Evolutionary conservation across 1,140 invertebrate species (phyloP).

Genomic region (Cydia amplana): DNA sequence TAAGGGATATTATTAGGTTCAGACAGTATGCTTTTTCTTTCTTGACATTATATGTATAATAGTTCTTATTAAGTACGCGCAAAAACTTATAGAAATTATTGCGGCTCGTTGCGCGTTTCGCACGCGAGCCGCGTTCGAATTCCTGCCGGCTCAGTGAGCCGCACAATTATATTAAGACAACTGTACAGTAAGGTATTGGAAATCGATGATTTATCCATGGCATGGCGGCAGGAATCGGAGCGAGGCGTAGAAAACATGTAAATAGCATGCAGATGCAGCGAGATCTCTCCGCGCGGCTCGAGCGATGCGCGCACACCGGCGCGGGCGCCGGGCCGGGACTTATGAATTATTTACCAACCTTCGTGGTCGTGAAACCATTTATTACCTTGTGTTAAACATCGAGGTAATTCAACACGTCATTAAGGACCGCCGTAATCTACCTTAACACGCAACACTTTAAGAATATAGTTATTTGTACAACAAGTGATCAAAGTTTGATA

Average conservation of each 20-base stretch:
- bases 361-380: background rate
- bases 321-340: background rate
- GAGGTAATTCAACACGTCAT: background rate
- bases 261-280: slow-evolving; percentile 39
- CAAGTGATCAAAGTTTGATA: no score
- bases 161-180: background rate
- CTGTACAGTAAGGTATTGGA: slow-evolving; percentile 9
- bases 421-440: background rate
- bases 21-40: no score
- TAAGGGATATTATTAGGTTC: background rate
- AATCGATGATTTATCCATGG: slow-evolving; percentile 24
- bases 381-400: background rate
- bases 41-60: no score
- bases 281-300: background rate
- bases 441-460: background rate
- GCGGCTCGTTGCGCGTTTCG: slow-evolving; percentile 24
- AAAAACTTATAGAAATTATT: background rate
- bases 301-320: background rate
- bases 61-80: no score
- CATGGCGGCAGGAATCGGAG: slow-evolving; percentile 41
- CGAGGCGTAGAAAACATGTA: slow-evolving; percentile 48
- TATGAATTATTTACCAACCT: background rate
- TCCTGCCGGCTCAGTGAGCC: background rate
- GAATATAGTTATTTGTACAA: no score
- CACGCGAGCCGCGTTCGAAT: background rate